phyloP scores from a whole-genome alignment of 2,113 vertebrate genomes.

The Trochalopteron elliotii region DNA sequence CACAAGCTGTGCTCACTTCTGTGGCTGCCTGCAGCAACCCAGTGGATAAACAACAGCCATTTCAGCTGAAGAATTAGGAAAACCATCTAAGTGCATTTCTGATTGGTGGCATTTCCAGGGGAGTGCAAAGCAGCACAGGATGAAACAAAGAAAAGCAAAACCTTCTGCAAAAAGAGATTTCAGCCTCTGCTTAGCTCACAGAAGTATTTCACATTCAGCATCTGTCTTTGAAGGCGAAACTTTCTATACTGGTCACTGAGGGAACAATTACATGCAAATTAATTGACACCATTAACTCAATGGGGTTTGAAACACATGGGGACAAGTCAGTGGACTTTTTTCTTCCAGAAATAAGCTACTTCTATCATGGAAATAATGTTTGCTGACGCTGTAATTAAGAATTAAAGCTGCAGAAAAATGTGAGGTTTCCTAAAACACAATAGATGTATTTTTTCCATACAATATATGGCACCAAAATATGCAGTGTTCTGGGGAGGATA shows the following conservation, averaged over 20 bases:
- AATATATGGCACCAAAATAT: slow-evolving; percentile 33
- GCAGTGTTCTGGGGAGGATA: background rate
- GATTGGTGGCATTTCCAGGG: background rate
- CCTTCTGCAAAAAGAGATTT: background rate
- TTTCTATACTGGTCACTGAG: background rate
- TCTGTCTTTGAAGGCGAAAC: background rate
- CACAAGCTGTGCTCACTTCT: slow-evolving; percentile 3
- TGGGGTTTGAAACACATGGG: background rate
- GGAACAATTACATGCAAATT: background rate
- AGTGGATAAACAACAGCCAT: background rate
- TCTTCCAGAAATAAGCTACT: slow-evolving; percentile 10
- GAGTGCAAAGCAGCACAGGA: background rate
- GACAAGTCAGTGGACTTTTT: background rate
- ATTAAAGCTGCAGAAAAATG: slow-evolving; percentile 52
- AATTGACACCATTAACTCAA: slow-evolving; percentile 3
- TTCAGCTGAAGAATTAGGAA: background rate
- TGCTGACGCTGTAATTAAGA: slow-evolving; percentile 46
- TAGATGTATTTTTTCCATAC: slow-evolving; percentile 49
- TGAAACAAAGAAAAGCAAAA: background rate
- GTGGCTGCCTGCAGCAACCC: background rate
- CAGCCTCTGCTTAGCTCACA: background rate
- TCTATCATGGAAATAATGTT: background rate
- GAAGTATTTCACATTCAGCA: background rate
- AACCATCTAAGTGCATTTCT: background rate
- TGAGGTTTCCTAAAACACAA: slow-evolving; percentile 51